Percentiles rank a stretch among this genome's conserved stretches.
These are phyloP conservation scores for Onthophagus taurus DNA, from an alignment of 1,140 invertebrate genomes.

Conservation along the genomic window DNA sequence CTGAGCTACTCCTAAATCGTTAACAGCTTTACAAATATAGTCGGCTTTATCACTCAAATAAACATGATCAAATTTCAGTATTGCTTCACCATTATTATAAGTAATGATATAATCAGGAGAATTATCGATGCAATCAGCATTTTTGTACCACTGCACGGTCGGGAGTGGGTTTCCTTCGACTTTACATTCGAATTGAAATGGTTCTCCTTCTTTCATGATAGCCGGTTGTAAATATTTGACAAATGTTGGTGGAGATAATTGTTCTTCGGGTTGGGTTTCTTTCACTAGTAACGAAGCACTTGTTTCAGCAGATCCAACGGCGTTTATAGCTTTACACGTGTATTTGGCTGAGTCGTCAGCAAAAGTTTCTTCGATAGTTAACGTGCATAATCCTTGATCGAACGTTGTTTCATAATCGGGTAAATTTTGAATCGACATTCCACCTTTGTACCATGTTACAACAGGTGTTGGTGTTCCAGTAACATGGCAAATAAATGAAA, in stretches of 20 bases:
- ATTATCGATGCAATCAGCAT: conserved; percentile 62
- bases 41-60: conserved; percentile 49
- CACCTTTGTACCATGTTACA: conserved; percentile 66
- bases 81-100: conserved; percentile 55
- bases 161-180: conserved; percentile 67
- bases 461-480: conserved; percentile 72
- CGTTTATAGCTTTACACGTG: conserved; percentile 61
- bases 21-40: conserved; percentile 61
- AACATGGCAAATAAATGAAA: conserved; percentile 37
- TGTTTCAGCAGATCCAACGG: conserved; percentile 59
- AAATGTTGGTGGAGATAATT: conserved; percentile 55
- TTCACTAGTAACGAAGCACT: conserved; percentile 65
- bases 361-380: conserved; percentile 62
- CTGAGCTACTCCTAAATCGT: conserved; percentile 54
- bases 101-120: conserved; percentile 59
- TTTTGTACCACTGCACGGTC: conserved; percentile 71
- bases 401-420: conserved; percentile 49
- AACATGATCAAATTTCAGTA: conserved; percentile 51
- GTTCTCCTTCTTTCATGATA: conserved; percentile 52
- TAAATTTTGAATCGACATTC: conserved; percentile 44
- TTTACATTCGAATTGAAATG: conserved; percentile 59
- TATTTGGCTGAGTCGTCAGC: conserved; percentile 74
- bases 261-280: conserved; percentile 56
- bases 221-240: conserved; percentile 51
- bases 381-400: conserved; percentile 63